Conservation (phyloP, 2,113 vertebrate species). For the Ochotona curzoniae region DNA sequence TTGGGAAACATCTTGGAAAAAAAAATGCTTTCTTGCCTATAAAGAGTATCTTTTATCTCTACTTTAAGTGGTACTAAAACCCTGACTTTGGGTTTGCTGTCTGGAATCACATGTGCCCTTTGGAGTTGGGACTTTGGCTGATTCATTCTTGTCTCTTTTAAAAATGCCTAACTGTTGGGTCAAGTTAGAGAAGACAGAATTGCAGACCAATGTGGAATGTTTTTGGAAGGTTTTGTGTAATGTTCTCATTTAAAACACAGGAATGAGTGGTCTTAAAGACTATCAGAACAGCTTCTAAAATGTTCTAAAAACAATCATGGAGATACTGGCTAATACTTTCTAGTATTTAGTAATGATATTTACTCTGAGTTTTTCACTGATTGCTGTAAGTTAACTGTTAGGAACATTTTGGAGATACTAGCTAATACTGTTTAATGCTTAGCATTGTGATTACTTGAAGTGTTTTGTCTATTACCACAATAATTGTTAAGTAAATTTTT, state of each 20-base stretch:
- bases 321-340: neutral
- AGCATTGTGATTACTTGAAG: neutral
- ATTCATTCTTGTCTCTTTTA: neutral
- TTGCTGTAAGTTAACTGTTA: neutral
- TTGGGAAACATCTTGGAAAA: neutral
- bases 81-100: neutral
- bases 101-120: neutral
- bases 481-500: neutral
- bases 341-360: neutral
- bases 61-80: neutral
- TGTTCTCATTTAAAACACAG: constrained; percentile 13
- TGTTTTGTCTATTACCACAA: neutral
- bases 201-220: neutral
- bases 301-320: neutral
- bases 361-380: neutral
- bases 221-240: neutral
- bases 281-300: constrained; percentile 3
- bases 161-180: neutral
- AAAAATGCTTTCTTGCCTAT: neutral
- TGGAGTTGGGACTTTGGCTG: neutral
- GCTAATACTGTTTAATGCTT: neutral
- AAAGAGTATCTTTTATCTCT: neutral
- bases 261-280: neutral
- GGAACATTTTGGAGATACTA: neutral
- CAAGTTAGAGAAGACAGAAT: constrained; percentile 8